Base-by-base conservation (phyloP, 2,888 invertebrate species). In the Notocelia uddmanniana region DNA sequence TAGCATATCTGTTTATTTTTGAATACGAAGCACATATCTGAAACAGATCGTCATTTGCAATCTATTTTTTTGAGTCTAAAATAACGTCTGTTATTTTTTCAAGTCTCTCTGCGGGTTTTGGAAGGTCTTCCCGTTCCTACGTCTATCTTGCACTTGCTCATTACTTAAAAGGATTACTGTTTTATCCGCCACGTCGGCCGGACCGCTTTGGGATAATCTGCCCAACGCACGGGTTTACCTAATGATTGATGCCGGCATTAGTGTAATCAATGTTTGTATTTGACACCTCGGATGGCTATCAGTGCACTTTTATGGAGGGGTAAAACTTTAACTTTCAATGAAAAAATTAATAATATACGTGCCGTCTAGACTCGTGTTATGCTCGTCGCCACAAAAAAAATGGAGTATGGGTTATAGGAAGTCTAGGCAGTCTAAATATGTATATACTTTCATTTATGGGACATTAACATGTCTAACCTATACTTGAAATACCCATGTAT, bases 131-230 rank as follows among this genome's bases (percentile, higher is more conserved):
- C 73, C 55, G 11, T 82, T 82, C 69, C 41, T 78, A 79, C 60
- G 59, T 87, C 90, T 91, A 77, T 41, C 52, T 73, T 83, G 82
- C 85, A 87, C 83, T 83, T 86, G 82, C 84, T 92, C 90, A 92
- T 93, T 93, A 93, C 93, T 92, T 93, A 92, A 92, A 92, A 90
- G 92, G 91, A 89, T 92, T 91, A 92, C 88, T 89, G 86, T 91
- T 91, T 91, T 90, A 92, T 91, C 91, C 88, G 76, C 68, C 74
- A 77, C 78, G 80, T 81, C 81, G 83, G 80, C 79, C 83, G 81
- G 81, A 76, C 82, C 83, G 83, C 81, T 81, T 85, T 84, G 83
- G 81, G 83, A 45, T 85, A 86, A 88, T 84, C 85, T 88, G 83
- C 79, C 80, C 82, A 79, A 76, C 80, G 78, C 79, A 79, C 77